Percentiles rank a stretch among this genome's conserved stretches.
These are phyloP conservation scores for Drosophila aldrichi DNA, from an alignment of 2,888 invertebrate species.

Conservation along the genomic window DNA sequence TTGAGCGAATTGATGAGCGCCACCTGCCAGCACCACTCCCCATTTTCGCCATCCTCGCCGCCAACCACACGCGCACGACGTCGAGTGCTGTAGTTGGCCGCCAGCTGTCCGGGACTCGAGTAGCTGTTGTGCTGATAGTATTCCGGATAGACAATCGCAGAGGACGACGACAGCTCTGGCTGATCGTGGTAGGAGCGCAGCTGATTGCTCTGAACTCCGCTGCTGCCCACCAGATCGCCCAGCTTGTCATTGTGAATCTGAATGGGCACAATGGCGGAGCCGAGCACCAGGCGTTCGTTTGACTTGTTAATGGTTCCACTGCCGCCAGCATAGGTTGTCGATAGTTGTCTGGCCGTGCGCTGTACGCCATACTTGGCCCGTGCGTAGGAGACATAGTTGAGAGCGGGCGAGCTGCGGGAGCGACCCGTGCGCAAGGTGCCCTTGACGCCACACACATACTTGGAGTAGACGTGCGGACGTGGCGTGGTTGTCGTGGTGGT, in stretches of 20 bases:
- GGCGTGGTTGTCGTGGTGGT: conserved; percentile 86
- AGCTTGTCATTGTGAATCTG: conserved; percentile 85
- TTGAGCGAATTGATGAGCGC: conserved; percentile 96
- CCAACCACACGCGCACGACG: conserved; percentile 90
- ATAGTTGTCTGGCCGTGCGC: conserved; percentile 69
- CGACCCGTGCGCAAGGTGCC: conserved; percentile 88
- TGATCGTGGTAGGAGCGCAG: conserved; percentile 75
- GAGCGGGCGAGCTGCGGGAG: conserved; percentile 67
- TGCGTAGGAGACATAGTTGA: conserved; percentile 69
- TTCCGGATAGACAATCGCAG: conserved; percentile 56
- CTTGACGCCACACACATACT: conserved; percentile 97
- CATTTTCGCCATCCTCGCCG: conserved; percentile 95
- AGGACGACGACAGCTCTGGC: conserved; percentile 24
- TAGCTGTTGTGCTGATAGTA: conserved; percentile 55
- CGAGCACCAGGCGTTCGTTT: conserved; percentile 83
- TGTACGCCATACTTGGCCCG: conserved; percentile 83
- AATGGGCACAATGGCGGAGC: conserved; percentile 84
- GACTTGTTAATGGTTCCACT: conserved; percentile 76
- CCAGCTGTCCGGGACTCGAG: conserved; percentile 24
- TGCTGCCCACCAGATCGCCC: conserved; percentile 81
- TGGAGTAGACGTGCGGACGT: conserved; percentile 91
- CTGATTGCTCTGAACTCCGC: conserved; percentile 74
- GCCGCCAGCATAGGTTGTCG: conserved; percentile 29
- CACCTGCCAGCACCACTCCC: conserved; percentile 98
- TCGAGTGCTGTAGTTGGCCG: conserved; percentile 54